Conservation (phyloP, 2,797 vertebrate genomes). For the Syngnathus rostellatus region DNA sequence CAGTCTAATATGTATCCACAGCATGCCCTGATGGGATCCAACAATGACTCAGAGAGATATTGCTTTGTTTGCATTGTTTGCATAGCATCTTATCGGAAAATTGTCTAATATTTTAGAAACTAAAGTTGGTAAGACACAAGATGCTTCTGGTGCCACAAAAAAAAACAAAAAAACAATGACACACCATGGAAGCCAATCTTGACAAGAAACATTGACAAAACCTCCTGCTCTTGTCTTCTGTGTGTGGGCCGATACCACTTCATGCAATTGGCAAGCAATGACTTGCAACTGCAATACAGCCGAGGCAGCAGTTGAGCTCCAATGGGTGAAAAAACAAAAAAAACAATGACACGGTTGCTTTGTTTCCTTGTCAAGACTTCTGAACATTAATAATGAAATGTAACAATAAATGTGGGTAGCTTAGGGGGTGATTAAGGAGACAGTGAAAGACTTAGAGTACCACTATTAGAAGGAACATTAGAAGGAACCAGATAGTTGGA, state of each 20-base stretch:
- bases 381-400: constrained; percentile 57
- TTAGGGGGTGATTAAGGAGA: constrained; percentile 6
- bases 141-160: no score
- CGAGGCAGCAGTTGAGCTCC: constrained; percentile 29
- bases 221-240: constrained; percentile 17
- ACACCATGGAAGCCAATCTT: neutral
- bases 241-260: constrained; percentile 47
- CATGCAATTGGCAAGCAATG: constrained; percentile 48
- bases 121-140: neutral
- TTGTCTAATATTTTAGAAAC: neutral
- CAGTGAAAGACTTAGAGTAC: constrained; percentile 8
- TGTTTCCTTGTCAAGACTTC: constrained; percentile 47
- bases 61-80: neutral
- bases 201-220: constrained; percentile 27
- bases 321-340: constrained; percentile 7
- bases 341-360: constrained; percentile 40
- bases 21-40: neutral
- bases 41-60: neutral
- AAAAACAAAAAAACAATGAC: no score
- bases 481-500: neutral
- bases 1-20: neutral
- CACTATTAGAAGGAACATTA: neutral
- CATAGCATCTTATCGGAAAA: neutral
- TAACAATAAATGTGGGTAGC: constrained; percentile 44
- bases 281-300: constrained; percentile 31